Base-by-base conservation (phyloP, 2,113 vertebrate genomes). In the Elachura formosa region DNA sequence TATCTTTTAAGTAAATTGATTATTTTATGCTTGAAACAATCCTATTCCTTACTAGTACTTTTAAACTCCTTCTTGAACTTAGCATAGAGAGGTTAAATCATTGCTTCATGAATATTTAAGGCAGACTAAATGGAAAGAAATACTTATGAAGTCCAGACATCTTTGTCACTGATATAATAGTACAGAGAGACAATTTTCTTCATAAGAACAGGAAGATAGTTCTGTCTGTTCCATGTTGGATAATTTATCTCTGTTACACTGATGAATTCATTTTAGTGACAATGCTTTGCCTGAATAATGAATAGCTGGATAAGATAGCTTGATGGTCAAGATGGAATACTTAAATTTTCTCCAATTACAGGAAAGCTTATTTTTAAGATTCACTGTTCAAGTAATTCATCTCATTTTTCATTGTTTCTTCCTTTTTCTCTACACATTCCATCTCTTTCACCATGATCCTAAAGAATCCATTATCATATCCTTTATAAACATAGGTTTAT, bases 181-280 rank as follows among this genome's bases (percentile, higher is more conserved):
- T 97, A 97, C 97, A 98, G 98, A 98, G 96, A 98, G 97, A 98
- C 97, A 98, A 98, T 98, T 98, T 98, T 96, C 96, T 86, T 97
- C 97, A 94, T 97, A 97, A 98, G 97, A 98, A 98, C 92, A 76
- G 91, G 97, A 98, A 98, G 97, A 98, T 97, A 97, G 97, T 92
- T 97, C 97, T 97, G 96, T 98, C 98, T 98, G 97, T 98, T 98
- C 98, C 97, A 92, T 97, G 97, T 98, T 97, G 94, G 97, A 95
- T 97, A 98, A 99, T 99, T 99, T 99, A 97, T 99, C 98, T 98
- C 97, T 97, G 97, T 96, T 97, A 96, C 97, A 97, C 96, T 99
- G 99, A 98, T 98, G 97, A 99, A 99, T 99, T 98, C 96, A 98
- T 99, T 98, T 98, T 93, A 94, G 97, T 98, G 98, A 98, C 98